Base-by-base conservation (phyloP, 2,113 vertebrate genomes). In the Isichthys henryi region DNA sequence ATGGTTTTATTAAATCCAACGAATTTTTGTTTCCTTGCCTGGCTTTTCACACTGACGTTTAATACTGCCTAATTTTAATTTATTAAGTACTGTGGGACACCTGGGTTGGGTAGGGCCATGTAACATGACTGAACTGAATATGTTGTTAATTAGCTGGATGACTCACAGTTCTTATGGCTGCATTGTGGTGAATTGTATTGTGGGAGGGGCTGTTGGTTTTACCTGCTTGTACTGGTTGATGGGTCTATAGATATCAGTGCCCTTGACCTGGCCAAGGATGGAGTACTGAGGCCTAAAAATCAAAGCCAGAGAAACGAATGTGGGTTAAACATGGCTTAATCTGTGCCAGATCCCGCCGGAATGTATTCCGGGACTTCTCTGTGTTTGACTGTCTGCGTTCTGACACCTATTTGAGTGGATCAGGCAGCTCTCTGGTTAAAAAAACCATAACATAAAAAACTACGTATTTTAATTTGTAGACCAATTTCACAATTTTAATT, bases 221-320 rank as follows among this genome's bases (percentile, higher is more conserved):
- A 99, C 98, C 96, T 96, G 95, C 62, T 93, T 91, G 6, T 97
- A 99, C 66, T 97, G 96, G 0, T 95, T 94, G 89, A 97, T 52
- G 0, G 99, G 97, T 94, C 92, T 97, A 94, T 99, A 99, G 91
- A 98, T 91, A 1, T 98, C 95, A 0, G 98, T 99, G 88, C 94
- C 88, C 2, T 96, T 92, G 88, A 99, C 91, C 91, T 96, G 97
- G 1, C 98, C 98, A 89, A 99, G 94, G n/a, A 97, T 27, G 35
- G 98, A 98, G 92, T 99, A 99, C 66, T 90, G 96, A 0, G 98
- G 97, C 56, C 98, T 99, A 94, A 86, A 91, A 74, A 92, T 50
- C 86, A 0, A 70, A 46, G 85, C 39, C 77, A 74, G 50, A 80
- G 2, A 50, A 43, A 84, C 52, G 48, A n/a, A 74, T 17, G 31